phyloP scores from a whole-genome alignment of 2,888 invertebrate genomes.

The Tachystola acroxantha region DNA sequence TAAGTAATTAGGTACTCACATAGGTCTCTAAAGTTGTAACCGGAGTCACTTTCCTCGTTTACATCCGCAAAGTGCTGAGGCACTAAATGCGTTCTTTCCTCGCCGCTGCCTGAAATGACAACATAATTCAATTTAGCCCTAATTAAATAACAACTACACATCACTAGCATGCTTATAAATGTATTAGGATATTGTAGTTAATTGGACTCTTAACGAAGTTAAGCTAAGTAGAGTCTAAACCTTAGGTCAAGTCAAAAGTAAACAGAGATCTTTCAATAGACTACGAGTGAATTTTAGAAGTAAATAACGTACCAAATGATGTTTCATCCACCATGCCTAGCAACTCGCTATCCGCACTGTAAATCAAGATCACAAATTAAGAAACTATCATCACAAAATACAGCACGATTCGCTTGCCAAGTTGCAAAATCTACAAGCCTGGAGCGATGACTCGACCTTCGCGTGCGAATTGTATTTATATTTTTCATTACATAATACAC shows the following conservation, averaged over 20 bases:
- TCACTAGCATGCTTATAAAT: no score
- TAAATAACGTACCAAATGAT: constrained; percentile 50
- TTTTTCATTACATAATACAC: constrained; percentile 58
- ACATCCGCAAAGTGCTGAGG: constrained; percentile 75
- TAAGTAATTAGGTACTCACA: no score
- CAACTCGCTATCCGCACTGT: constrained; percentile 68
- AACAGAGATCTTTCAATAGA: neutral
- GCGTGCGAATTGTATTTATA: constrained; percentile 26
- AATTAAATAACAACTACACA: constrained; percentile 29
- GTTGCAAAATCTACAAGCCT: constrained; percentile 47
- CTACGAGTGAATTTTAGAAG: no score
- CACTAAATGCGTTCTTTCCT: constrained; percentile 74
- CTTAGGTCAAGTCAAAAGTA: neutral
- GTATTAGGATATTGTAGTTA: no score
- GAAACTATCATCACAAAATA: constrained; percentile 26
- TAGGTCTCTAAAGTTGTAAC: constrained; percentile 56
- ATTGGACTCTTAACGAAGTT: no score
- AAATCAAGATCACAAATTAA: constrained; percentile 33
- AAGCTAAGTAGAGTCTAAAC: no score
- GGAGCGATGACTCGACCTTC: constrained; percentile 68
- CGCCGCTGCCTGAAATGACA: constrained; percentile 50
- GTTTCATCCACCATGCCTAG: constrained; percentile 67
- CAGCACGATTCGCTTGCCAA: constrained; percentile 48
- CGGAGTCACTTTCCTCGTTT: constrained; percentile 58
- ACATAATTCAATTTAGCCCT: constrained; percentile 50